Conservation (phyloP, 2,888 invertebrate genomes). For the Tenodera sinensis region DNA sequence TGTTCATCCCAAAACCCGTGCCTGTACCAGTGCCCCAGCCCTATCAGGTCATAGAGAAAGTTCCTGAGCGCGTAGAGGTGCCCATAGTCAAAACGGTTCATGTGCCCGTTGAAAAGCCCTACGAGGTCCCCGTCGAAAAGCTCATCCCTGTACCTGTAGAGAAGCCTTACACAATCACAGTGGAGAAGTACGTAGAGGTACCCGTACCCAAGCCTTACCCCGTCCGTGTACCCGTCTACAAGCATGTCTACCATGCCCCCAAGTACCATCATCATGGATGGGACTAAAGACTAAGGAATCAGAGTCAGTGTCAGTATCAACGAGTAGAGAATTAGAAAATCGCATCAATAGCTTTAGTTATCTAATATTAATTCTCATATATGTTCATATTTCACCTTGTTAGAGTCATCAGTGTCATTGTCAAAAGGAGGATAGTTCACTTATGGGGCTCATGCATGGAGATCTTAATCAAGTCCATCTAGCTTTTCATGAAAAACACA, state of each 20-base stretch:
- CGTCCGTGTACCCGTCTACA: constrained; percentile 30
- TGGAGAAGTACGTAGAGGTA: constrained; percentile 28
- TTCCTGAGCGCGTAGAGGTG: constrained; percentile 28
- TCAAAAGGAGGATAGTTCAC: too few relatives aligned
- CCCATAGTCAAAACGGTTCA: constrained; percentile 31
- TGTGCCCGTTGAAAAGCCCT: constrained; percentile 32
- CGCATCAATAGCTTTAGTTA: neutral
- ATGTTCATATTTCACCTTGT: neutral
- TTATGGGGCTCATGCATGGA: too few relatives aligned
- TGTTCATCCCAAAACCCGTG: constrained; percentile 28
- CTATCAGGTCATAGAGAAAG: constrained; percentile 24
- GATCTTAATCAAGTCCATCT: too few relatives aligned
- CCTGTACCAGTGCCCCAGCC: constrained; percentile 30
- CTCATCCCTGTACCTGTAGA: constrained; percentile 30
- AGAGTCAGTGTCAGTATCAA: neutral
- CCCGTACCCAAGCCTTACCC: constrained; percentile 32
- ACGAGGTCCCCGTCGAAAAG: constrained; percentile 32
- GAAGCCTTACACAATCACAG: constrained; percentile 32
- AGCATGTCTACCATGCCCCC: constrained; percentile 30
- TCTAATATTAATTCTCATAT: neutral
- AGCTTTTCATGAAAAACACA: too few relatives aligned
- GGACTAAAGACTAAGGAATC: neutral
- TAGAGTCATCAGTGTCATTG: too few relatives aligned
- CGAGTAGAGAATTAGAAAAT: neutral
- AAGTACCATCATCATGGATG: constrained; percentile 6